Percentiles rank a stretch among this genome's conserved stretches.
phyloP scores from a whole-genome alignment of 2,888 invertebrate genomes.

The Tryphoninae sp. region DNA sequence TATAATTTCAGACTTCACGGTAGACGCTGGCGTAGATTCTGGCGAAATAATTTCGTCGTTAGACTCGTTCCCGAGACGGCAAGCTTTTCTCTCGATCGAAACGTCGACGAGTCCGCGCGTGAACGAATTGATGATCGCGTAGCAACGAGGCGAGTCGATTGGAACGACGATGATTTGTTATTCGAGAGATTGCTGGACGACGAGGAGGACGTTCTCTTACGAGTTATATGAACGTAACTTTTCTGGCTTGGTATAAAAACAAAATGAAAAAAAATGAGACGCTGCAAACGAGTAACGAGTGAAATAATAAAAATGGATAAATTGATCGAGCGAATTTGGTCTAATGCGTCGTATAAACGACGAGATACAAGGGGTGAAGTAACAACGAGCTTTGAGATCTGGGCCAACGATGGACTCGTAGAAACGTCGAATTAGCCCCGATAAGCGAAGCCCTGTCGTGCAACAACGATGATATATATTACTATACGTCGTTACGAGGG shows the following conservation, averaged over 20 bases:
- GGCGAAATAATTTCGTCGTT: slow-evolving; percentile 78
- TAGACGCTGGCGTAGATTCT: slow-evolving; percentile 78
- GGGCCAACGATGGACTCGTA: slow-evolving; percentile 52
- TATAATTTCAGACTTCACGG: slow-evolving; percentile 75
- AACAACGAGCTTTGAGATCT: slow-evolving; percentile 26
- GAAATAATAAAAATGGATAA: neutral
- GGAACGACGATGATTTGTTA: slow-evolving; percentile 49
- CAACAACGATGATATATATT: slow-evolving; percentile 66
- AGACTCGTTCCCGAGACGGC: slow-evolving; percentile 73
- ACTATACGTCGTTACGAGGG: slow-evolving; percentile 44
- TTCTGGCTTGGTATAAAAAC: neutral
- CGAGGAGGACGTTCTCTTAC: slow-evolving; percentile 58
- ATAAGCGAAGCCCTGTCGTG: slow-evolving; percentile 65
- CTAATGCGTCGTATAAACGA: slow-evolving; percentile 10
- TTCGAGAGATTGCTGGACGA: slow-evolving; percentile 58
- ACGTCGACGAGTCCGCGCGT: slow-evolving; percentile 21
- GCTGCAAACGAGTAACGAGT: neutral
- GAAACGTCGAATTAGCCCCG: slow-evolving; percentile 63
- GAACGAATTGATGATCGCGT: slow-evolving; percentile 50
- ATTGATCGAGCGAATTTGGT: neutral
- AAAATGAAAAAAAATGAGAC: neutral
- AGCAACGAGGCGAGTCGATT: slow-evolving; percentile 40
- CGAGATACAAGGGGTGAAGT: slow-evolving; percentile 10
- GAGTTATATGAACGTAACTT: slow-evolving; percentile 44
- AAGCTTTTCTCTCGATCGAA: slow-evolving; percentile 34